phyloP scores from a whole-genome alignment of 2,113 vertebrate species.

The Caranx ignobilis region DNA sequence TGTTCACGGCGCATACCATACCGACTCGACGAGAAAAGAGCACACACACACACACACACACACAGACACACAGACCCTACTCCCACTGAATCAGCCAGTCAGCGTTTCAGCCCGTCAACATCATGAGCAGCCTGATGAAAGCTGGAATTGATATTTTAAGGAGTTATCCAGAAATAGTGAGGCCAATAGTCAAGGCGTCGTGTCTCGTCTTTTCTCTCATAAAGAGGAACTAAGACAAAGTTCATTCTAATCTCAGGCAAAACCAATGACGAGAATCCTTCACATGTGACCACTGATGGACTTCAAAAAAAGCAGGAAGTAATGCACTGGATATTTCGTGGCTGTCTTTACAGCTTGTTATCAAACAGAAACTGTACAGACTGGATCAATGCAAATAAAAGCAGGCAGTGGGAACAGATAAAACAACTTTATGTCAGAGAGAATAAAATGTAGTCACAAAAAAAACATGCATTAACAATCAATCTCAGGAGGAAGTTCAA shows the following conservation, averaged over 20 bases:
- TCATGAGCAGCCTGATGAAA: fast-evolving
- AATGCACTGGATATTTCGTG: neutral
- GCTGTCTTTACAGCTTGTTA: conserved; percentile 1
- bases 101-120: neutral
- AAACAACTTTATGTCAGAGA: conserved; percentile 58
- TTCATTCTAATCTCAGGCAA: conserved; percentile 68
- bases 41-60: neutral
- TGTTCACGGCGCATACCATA: neutral
- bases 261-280: conserved; percentile 38
- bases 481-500: conserved; percentile 74
- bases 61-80: no score
- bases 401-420: fast-evolving
- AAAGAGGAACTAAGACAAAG: conserved; percentile 76
- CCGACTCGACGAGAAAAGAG: neutral
- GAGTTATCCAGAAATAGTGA: neutral
- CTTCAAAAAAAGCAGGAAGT: conserved; percentile 64
- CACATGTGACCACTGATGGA: conserved; percentile 68
- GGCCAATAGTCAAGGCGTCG: fast-evolving
- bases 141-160: fast-evolving
- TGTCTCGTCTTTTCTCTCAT: neutral
- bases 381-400: neutral
- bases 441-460: neutral
- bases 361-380: neutral
- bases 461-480: neutral
- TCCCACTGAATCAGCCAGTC: no score